These are phyloP conservation scores for Musca vetustissima DNA, from an alignment of 1,140 invertebrate species.

Conservation along the genomic window DNA sequence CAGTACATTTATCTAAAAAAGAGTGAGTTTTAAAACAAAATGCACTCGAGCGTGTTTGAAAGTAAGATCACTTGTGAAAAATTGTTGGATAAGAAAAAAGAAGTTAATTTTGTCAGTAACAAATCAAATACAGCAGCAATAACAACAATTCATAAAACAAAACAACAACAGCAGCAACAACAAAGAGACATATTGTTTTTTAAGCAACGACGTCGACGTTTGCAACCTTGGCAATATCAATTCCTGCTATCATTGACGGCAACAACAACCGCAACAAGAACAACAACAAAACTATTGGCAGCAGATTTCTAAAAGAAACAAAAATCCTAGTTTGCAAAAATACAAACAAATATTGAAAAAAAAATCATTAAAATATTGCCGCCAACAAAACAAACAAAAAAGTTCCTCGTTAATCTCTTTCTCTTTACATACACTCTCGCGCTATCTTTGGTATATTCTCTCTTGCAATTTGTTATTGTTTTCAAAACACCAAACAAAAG, in stretches of 20 bases:
- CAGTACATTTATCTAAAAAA: not conserved
- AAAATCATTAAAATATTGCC: not conserved
- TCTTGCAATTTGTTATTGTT: too few relatives aligned
- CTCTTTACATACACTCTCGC: too few relatives aligned
- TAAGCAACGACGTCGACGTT: constrained; percentile 47
- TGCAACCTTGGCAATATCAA: constrained; percentile 37
- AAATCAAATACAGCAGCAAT: too few relatives aligned
- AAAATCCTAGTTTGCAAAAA: constrained; percentile 2
- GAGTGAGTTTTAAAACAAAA: constrained; percentile 42
- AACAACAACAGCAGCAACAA: constrained; percentile 29
- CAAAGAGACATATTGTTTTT: constrained; percentile 35
- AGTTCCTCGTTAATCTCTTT: constrained; percentile 4
- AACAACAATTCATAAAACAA: constrained; percentile 22
- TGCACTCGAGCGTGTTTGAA: constrained; percentile 47
- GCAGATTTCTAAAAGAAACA: not conserved
- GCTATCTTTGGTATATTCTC: too few relatives aligned
- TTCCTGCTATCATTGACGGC: constrained; percentile 13
- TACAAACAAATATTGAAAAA: not conserved
- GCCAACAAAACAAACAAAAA: constrained; percentile 16
- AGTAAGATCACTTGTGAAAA: constrained; percentile 26
- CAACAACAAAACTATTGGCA: constrained; percentile 15
- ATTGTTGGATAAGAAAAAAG: constrained; percentile 26
- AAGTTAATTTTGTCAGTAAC: constrained; percentile 7
- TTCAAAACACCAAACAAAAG: too few relatives aligned
- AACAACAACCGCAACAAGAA: constrained; percentile 27